Evolutionary conservation across 2,888 invertebrate genomes (phyloP).

Genomic region (Melanostoma mellinum): DNA sequence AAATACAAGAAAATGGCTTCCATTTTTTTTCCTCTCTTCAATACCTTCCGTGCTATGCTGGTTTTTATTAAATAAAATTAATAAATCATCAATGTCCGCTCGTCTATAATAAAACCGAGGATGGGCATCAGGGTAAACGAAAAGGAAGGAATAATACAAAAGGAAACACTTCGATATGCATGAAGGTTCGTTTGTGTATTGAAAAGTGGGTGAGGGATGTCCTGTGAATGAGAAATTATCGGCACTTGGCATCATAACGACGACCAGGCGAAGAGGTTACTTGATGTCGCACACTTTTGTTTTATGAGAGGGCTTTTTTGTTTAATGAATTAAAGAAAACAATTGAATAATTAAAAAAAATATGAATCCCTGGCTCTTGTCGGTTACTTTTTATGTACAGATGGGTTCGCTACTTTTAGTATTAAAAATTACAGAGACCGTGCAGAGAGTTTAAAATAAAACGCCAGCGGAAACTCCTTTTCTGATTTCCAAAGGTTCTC

Average conservation of each 20-base stretch:
- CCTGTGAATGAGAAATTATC: slow-evolving; percentile 67
- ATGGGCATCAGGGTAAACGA: neutral
- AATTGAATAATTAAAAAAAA: too few relatives aligned
- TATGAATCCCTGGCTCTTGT: too few relatives aligned
- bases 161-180: slow-evolving; percentile 27
- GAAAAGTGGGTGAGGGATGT: slow-evolving; percentile 39
- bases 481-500: too few relatives aligned
- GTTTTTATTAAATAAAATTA: slow-evolving; percentile 61
- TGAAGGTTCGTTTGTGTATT: slow-evolving; percentile 1
- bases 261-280: slow-evolving; percentile 47
- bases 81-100: slow-evolving; percentile 59
- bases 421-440: too few relatives aligned
- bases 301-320: slow-evolving; percentile 4
- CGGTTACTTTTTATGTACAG: too few relatives aligned
- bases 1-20: neutral
- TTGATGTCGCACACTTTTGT: slow-evolving; percentile 49
- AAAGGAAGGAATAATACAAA: neutral
- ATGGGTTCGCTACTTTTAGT: too few relatives aligned
- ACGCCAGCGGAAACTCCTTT: too few relatives aligned
- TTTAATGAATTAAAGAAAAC: too few relatives aligned
- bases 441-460: too few relatives aligned
- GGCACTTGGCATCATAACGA: slow-evolving; percentile 22
- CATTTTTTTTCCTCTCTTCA: neutral
- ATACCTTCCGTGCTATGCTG: too few relatives aligned
- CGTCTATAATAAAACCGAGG: neutral